Evolutionary conservation across 2,113 vertebrate genomes (phyloP).

Genomic region (Dipodomys stephensi): DNA sequence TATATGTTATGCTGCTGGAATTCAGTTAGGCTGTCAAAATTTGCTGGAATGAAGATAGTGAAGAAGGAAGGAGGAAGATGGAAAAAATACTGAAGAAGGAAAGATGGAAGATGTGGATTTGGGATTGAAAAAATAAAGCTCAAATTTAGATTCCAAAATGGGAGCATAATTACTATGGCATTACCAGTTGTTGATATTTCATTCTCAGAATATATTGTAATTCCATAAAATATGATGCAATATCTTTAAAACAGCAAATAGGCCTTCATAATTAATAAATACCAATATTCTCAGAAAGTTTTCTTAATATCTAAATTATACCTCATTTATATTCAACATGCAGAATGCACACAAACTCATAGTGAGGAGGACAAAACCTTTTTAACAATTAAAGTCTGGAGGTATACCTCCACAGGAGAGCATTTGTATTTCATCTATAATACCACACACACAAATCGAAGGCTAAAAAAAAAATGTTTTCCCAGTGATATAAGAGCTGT

Average conservation of each 20-base stretch:
- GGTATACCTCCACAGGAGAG: not conserved
- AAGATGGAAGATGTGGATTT: not conserved
- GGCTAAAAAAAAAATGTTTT: conserved; percentile 28
- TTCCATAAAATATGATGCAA: conserved; percentile 2
- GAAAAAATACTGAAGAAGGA: no score
- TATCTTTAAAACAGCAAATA: conserved; percentile 37
- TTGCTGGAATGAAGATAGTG: not conserved
- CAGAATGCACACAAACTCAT: conserved; percentile 40
- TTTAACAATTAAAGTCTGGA: not conserved
- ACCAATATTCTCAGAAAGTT: not conserved
- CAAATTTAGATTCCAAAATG: conserved; percentile 28
- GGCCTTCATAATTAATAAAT: conserved; percentile 3
- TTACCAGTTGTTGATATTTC: not conserved
- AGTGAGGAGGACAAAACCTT: not conserved
- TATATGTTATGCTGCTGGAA: not conserved
- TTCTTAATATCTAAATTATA: conserved; percentile 16
- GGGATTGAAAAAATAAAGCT: not conserved
- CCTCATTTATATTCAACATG: conserved; percentile 33
- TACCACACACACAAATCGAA: not conserved
- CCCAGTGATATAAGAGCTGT: not conserved
- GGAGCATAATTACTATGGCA: not conserved
- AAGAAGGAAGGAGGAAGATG: not conserved
- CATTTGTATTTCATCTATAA: not conserved
- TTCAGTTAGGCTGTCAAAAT: conserved; percentile 1
- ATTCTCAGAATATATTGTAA: conserved; percentile 23